Base-by-base conservation (phyloP, 2,797 vertebrate genomes). In the Poeciliopsis paucimaculata region DNA sequence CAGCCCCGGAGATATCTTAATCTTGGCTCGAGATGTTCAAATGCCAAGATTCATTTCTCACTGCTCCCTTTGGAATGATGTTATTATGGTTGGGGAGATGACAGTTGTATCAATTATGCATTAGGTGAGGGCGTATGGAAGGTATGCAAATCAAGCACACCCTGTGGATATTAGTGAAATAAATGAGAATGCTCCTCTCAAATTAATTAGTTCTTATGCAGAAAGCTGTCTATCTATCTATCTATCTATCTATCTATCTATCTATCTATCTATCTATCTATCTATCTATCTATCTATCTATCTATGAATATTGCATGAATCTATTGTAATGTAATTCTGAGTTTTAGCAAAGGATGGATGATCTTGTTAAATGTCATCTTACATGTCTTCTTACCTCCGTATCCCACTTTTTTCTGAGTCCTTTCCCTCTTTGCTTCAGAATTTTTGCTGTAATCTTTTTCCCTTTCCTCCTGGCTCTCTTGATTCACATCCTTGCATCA, bases 31-130 rank as follows among this genome's bases (percentile, higher is more conserved):
- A 86, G 89, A 91, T 84, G 86, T 90, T 94, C 90, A 92, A 90
- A 92, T 93, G 92, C 88, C 91, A 90, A 82, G 85, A 91, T 90
- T 89, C 43, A 94, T 94, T 93, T 92, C 83, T 81, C 79, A 77
- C 73, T 76, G 70, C 88, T 91, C 86, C 87, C 87, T 85, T 90
- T 88, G 85, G 91, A 92, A 90, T 88, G 82, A 93, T 88, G 89
- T 90, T 93, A 91, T 93, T 92, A 93, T 87, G 82, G 91, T 89
- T 78, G 79, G 86, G 77, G 86, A 90, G 87, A 92, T 91, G 92
- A 91, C 92, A 94, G 93, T 92, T 88, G 81, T 88, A 92, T 92
- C 91, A 93, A 92, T 94, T 92, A 94, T 93, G 92, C 87, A 94
- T 92, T 90, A 85, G 87, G 86, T 89, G 88, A 86, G 86, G 72